phyloP scores from a whole-genome alignment of 1,140 invertebrate genomes.

The Sipha flava region DNA sequence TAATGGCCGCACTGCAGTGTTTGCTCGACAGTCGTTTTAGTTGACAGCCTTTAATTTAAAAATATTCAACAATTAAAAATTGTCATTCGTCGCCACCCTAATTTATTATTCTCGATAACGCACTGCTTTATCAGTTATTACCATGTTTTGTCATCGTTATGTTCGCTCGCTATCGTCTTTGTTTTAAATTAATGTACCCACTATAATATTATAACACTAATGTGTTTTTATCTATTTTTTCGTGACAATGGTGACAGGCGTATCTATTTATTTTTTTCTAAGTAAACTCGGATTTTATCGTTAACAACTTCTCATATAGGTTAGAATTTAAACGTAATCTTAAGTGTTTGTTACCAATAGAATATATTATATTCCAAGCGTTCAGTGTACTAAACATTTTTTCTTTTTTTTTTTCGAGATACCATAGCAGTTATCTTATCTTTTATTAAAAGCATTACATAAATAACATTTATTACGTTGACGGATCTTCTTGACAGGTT shows the following conservation, averaged over 20 bases:
- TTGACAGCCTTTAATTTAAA: neutral
- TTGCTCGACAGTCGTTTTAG: neutral
- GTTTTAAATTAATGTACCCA: neutral
- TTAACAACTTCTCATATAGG: neutral
- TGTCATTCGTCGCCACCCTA: neutral
- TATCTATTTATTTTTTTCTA: neutral
- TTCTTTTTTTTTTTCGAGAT: neutral
- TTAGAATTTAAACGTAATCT: neutral
- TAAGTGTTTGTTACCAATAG: neutral
- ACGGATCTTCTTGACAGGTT: slow-evolving; percentile 9
- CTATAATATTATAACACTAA: neutral
- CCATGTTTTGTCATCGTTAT: neutral
- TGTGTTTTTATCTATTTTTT: neutral
- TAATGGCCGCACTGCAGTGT: no score
- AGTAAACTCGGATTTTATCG: neutral
- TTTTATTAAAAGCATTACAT: slow-evolving; percentile 18
- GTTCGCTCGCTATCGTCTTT: no score
- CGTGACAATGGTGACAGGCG: neutral
- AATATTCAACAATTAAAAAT: neutral
- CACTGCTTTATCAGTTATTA: neutral
- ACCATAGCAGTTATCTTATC: slow-evolving; percentile 10
- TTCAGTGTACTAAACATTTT: neutral
- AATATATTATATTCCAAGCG: no score
- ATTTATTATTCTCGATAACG: neutral
- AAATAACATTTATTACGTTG: neutral